phyloP scores from a whole-genome alignment of 2,797 vertebrate species.

The Falco naumanni region DNA sequence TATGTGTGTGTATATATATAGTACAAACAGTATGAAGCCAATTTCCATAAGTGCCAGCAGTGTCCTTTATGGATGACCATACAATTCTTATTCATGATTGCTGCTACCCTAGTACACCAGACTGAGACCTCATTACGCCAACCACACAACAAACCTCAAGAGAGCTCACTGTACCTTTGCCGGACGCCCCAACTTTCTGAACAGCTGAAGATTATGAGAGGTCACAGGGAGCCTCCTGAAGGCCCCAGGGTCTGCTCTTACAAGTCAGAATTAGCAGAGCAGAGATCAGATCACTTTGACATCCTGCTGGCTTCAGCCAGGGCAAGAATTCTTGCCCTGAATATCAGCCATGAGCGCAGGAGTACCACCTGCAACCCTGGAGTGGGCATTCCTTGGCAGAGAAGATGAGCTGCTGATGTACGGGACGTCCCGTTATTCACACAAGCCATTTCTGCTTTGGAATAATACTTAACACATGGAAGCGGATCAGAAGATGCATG shows the following conservation, averaged over 20 bases:
- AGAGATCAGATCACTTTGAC: background rate
- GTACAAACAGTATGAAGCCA: background rate
- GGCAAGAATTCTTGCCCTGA: background rate
- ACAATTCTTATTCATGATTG: background rate
- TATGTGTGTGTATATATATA: too few species aligned
- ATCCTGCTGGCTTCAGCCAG: background rate
- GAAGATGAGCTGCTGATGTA: accelerated
- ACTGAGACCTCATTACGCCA: background rate
- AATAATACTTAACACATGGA: background rate
- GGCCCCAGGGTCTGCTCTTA: background rate
- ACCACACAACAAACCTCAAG: background rate
- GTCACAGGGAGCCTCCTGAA: background rate
- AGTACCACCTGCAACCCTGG: background rate
- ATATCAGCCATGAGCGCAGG: background rate
- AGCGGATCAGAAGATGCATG: background rate
- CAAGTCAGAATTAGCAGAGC: background rate
- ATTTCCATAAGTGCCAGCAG: background rate
- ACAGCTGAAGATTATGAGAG: background rate
- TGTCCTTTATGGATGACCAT: background rate
- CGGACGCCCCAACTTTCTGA: background rate
- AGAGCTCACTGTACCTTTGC: background rate
- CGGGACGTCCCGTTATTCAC: accelerated
- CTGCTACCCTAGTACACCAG: background rate
- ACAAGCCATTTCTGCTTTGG: background rate
- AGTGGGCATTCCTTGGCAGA: accelerated